Conservation (phyloP, 1,140 invertebrate species). For the Spodoptera frugiperda region DNA sequence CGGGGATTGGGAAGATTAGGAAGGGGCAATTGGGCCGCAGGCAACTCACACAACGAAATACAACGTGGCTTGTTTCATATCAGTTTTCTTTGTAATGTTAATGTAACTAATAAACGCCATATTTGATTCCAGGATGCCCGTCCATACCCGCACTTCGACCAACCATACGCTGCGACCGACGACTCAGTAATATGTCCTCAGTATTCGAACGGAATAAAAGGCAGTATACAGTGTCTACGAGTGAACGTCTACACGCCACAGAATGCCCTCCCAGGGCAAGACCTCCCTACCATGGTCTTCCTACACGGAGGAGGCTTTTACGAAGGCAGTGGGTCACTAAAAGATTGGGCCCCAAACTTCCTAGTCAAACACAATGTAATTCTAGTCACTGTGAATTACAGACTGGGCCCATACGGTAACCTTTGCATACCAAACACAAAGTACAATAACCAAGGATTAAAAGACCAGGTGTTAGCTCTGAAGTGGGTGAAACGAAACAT, state of each 20-base stretch:
- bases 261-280: neutral
- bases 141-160: neutral
- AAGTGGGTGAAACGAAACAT: conserved; percentile 52
- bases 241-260: conserved; percentile 49
- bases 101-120: too few species aligned
- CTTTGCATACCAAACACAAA: conserved; percentile 19
- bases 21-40: too few species aligned
- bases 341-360: conserved; percentile 17
- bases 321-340: conserved; percentile 16
- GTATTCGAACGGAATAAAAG: neutral
- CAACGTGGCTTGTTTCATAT: too few species aligned
- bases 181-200: conserved; percentile 12
- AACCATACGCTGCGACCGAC: neutral
- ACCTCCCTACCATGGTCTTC: conserved; percentile 46
- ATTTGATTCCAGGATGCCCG: neutral
- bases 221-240: conserved; percentile 43
- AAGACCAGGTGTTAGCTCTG: conserved; percentile 48
- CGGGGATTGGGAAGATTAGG: too few species aligned
- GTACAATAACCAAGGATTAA: conserved; percentile 41
- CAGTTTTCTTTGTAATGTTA: too few species aligned
- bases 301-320: conserved; percentile 46
- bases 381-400: conserved; percentile 49
- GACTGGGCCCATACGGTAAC: conserved; percentile 45
- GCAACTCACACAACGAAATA: too few species aligned
- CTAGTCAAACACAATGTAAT: conserved; percentile 48